phyloP scores from a whole-genome alignment of 2,888 invertebrate species.

The Aproaerema taeniolella region DNA sequence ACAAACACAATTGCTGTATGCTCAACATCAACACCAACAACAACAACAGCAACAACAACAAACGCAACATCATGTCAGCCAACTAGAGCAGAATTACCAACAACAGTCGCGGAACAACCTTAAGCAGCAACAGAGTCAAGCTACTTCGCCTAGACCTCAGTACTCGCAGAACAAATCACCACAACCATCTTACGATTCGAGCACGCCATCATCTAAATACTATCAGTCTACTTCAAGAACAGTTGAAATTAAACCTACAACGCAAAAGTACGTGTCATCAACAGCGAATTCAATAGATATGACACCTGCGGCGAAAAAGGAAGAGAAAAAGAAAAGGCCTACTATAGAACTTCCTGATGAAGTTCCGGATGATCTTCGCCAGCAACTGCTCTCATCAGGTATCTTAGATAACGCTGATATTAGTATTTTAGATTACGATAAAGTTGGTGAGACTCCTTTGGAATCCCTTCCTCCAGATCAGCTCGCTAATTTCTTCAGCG shows the following conservation, averaged over 20 bases:
- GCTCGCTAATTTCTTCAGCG: slow-evolving; percentile 89
- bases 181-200: slow-evolving; percentile 43
- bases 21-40: slow-evolving; percentile 52
- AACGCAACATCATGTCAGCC: slow-evolving; percentile 2
- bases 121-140: slow-evolving; percentile 45
- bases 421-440: slow-evolving; percentile 91
- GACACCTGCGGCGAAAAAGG: slow-evolving; percentile 58
- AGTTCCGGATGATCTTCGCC: slow-evolving; percentile 90
- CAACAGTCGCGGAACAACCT: slow-evolving; percentile 34
- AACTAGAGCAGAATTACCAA: slow-evolving; percentile 31
- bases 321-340: slow-evolving; percentile 76
- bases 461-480: slow-evolving; percentile 91
- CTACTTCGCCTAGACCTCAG: slow-evolving; percentile 52
- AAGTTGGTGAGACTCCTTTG: slow-evolving; percentile 90
- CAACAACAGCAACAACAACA: slow-evolving; percentile 29
- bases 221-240: slow-evolving; percentile 64
- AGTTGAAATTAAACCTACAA: slow-evolving; percentile 67
- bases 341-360: slow-evolving; percentile 85
- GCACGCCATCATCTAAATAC: slow-evolving; percentile 49
- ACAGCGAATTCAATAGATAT: slow-evolving; percentile 65
- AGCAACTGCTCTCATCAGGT: slow-evolving; percentile 89
- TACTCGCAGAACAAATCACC: slow-evolving; percentile 56
- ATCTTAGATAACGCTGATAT: slow-evolving; percentile 93
- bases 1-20: slow-evolving; percentile 54
- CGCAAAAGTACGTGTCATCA: slow-evolving; percentile 68